Evolutionary conservation across 1,140 invertebrate species (phyloP), one percentile per base, ranked within the genome.

Genomic region (Lucilia cuprina): DNA sequence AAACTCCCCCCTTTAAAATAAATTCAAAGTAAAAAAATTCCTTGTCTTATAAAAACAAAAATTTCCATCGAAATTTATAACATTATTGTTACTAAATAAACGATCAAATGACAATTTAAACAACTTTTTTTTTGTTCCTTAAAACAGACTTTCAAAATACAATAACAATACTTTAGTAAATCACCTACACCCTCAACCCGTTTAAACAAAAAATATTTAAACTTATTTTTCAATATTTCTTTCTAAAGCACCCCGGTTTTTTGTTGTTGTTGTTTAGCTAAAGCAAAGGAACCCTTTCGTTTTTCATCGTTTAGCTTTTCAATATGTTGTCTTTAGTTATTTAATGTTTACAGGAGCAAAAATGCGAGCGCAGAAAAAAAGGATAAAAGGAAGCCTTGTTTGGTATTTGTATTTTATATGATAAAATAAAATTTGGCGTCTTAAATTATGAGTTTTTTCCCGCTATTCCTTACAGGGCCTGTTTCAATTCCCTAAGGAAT

Each of bases 11-110:
- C 41, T 41, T 41, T 41, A 7, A 41, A 2, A 8, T 8, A 41
- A 41, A 41, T 8, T 8, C 9, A 0, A 13, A 75, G 5, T n/a
- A 41, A 77, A 41, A 41, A 41, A 55, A 55, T 55, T 55, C 50
- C 50, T 55, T 55, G 50, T 55, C 50, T 77, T 75, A 34, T 35
- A 5, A 75, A 75, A 75, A 30, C 25, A 30, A 30, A 30, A 30
- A 30, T 30, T 78, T 80, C 77, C 19, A 80, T 49, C 41, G 77
- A 80, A 80, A 80, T 80, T 80, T 80, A 80, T 80, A 80, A 80
- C 77, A 89, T 89, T 89, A 89, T 89, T 89, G 88, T 89, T 88
- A 88, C 88, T 89, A 89, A 89, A 89, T 88, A 89, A 89, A 89
- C 88, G 88, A 89, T 89, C 88, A 89, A 89, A 89, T 89, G 88